Evolutionary conservation across 2,888 invertebrate species (phyloP).

Genomic region (Molorchus minor): DNA sequence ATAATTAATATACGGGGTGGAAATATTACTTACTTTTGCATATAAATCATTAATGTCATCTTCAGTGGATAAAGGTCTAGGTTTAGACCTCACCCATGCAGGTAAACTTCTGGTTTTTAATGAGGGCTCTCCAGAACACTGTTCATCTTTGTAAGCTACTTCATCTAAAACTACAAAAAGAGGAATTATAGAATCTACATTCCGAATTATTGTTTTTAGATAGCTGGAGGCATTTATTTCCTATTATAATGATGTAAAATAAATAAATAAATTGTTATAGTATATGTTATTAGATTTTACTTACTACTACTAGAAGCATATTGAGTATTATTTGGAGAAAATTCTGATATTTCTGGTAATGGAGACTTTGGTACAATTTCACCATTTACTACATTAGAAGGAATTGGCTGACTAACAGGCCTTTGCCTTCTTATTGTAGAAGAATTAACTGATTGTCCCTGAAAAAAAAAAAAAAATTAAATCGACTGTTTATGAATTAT

Average conservation of each 20-base stretch:
- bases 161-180: conserved; percentile 69
- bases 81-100: conserved; percentile 76
- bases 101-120: conserved; percentile 75
- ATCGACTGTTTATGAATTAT: no score
- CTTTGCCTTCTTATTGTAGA: conserved; percentile 57
- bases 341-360: conserved; percentile 66
- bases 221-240: no score
- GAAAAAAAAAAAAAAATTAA: conserved; percentile 21
- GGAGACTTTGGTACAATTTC: conserved; percentile 57
- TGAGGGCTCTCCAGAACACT: conserved; percentile 62
- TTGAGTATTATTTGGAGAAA: conserved; percentile 65
- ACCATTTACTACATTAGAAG: conserved; percentile 55
- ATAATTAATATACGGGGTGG: no score
- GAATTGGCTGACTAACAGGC: conserved; percentile 63
- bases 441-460: conserved; percentile 32
- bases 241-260: no score
- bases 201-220: no score
- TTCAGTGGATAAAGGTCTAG: conserved; percentile 73
- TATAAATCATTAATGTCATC: conserved; percentile 76
- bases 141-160: conserved; percentile 63
- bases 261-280: background rate
- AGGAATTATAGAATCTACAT: conserved; percentile 6
- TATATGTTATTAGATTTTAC: conserved; percentile 50
- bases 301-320: conserved; percentile 75
- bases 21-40: conserved; percentile 69